These are phyloP conservation scores for Cotesia vestalis DNA, from an alignment of 1,140 invertebrate genomes.

Conservation along the genomic window DNA sequence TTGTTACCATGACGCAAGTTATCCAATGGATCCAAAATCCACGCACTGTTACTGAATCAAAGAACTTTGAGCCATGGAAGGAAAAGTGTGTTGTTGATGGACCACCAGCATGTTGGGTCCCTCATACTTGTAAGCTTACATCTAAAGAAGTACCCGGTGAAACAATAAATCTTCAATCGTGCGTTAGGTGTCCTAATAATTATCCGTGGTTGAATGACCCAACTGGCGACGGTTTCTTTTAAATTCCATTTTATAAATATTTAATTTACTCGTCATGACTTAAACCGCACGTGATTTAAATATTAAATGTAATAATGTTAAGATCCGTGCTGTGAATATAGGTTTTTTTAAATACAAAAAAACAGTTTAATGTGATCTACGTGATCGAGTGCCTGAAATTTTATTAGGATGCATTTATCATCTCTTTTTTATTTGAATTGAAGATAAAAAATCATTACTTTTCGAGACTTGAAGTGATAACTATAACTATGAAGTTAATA, in stretches of 20 bases:
- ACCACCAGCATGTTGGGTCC: constrained; percentile 83
- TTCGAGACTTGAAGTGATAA: no score
- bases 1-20: constrained; percentile 97
- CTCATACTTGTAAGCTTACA: constrained; percentile 88
- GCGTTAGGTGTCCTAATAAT: constrained; percentile 90
- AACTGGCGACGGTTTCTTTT: constrained; percentile 90
- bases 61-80: constrained; percentile 93
- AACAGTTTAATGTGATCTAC: no score
- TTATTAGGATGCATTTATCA: no score
- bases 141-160: constrained; percentile 92
- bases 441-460: no score
- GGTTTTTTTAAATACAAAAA: no score
- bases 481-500: no score
- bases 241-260: constrained; percentile 57
- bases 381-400: no score
- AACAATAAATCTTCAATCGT: constrained; percentile 92
- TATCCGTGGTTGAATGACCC: constrained; percentile 95
- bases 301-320: no score
- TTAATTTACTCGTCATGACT: constrained; percentile 11
- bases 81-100: constrained; percentile 89
- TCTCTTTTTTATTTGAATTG: no score
- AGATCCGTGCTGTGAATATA: no score
- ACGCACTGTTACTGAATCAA: constrained; percentile 81
- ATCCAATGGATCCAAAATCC: constrained; percentile 97
- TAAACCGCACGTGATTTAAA: no score